These are phyloP conservation scores for Corydoras maculifer DNA, from an alignment of 2,113 vertebrate genomes.

Conservation along the genomic window DNA sequence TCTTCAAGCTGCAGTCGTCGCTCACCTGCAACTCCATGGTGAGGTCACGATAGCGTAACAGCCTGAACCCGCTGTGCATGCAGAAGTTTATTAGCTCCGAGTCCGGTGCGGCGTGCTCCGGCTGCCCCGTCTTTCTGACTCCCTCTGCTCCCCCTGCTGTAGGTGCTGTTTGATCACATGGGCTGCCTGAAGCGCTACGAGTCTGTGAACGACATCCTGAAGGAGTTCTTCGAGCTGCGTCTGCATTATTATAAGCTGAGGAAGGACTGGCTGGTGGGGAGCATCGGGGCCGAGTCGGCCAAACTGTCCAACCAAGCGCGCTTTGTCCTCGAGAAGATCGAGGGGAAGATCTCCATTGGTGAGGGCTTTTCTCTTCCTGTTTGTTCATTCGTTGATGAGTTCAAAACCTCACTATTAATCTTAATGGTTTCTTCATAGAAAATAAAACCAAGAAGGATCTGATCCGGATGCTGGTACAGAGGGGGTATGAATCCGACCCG, in stretches of 20 bases:
- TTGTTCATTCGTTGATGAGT: neutral
- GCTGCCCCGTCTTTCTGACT: too few relatives aligned
- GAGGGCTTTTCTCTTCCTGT: constrained; percentile 26
- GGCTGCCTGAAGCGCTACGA: constrained; percentile 97
- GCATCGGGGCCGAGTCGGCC: constrained; percentile 85
- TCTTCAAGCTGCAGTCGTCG: constrained; percentile 95
- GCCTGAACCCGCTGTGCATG: too few relatives aligned
- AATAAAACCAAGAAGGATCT: constrained; percentile 94
- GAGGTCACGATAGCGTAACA: constrained; percentile 27
- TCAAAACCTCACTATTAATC: too few relatives aligned
- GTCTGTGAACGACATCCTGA: constrained; percentile 92
- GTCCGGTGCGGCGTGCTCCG: too few relatives aligned
- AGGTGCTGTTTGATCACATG: constrained; percentile 99
- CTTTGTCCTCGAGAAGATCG: constrained; percentile 96
- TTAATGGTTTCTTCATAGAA: constrained; percentile 60
- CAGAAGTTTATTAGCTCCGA: too few relatives aligned
- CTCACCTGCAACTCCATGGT: constrained; percentile 99
- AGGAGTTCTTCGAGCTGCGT: constrained; percentile 93
- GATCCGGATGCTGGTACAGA: constrained; percentile 91
- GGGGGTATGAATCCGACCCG: constrained; percentile 95
- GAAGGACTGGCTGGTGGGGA: constrained; percentile 92
- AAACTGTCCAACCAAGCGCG: constrained; percentile 97
- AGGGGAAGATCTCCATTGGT: constrained; percentile 93
- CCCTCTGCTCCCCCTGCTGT: neutral
- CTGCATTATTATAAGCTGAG: constrained; percentile 91